These are phyloP conservation scores for Heliconius nattereri DNA, from an alignment of 1,140 invertebrate species.

Conservation along the genomic window DNA sequence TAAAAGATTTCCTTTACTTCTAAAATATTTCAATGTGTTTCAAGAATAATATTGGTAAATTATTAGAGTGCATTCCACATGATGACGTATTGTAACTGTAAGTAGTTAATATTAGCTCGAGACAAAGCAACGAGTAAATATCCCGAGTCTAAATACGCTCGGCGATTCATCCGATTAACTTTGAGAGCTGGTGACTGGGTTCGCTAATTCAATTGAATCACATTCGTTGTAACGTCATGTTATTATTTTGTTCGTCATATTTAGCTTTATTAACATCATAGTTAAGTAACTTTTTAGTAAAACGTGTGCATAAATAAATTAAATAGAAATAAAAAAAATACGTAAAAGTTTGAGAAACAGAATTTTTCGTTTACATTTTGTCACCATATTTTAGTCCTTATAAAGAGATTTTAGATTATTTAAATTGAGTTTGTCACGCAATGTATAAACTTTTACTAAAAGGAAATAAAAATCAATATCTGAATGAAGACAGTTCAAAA, in stretches of 20 bases:
- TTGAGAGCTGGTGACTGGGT: constrained; percentile 28
- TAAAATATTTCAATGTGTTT: neutral
- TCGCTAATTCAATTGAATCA: constrained; percentile 30
- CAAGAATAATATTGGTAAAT: constrained; percentile 6
- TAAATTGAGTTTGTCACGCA: too few relatives aligned
- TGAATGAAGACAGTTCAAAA: neutral
- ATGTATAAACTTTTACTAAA: too few relatives aligned
- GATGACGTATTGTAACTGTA: constrained; percentile 23
- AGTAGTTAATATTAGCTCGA: constrained; percentile 38
- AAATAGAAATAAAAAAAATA: too few relatives aligned
- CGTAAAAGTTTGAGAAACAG: too few relatives aligned
- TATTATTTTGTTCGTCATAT: neutral
- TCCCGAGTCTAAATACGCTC: constrained; percentile 45
- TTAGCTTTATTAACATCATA: too few relatives aligned
- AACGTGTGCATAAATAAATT: too few relatives aligned
- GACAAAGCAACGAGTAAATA: constrained; percentile 50
- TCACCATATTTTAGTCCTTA: neutral
- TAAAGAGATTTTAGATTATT: neutral
- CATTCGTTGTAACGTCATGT: neutral
- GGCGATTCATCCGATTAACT: constrained; percentile 46
- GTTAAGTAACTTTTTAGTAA: too few relatives aligned
- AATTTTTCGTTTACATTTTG: too few relatives aligned
- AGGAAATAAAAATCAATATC: too few relatives aligned
- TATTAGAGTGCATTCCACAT: constrained; percentile 20
- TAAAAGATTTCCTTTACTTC: neutral